Evolutionary conservation across 2,797 vertebrate genomes (phyloP).

Genomic region (Myripristis murdjan): DNA sequence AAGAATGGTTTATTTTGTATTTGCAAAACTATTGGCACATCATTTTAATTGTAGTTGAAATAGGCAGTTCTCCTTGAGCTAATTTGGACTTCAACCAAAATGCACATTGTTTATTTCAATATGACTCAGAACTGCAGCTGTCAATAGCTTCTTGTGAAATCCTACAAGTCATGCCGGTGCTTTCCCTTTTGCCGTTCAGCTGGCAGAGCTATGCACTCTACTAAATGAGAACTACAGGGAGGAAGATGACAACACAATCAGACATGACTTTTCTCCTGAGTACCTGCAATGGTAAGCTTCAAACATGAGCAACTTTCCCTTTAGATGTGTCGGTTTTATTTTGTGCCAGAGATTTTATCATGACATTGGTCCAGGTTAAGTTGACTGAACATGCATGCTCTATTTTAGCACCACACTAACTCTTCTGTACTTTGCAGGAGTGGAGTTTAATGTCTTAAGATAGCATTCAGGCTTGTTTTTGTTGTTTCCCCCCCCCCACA

Average conservation of each 20-base stretch:
- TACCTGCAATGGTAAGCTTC: constrained; percentile 93
- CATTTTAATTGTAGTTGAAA: too few relatives aligned
- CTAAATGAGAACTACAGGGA: constrained; percentile 78
- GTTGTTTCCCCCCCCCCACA: too few relatives aligned
- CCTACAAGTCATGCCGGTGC: not conserved
- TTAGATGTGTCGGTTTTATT: constrained; percentile 1
- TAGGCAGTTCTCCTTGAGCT: too few relatives aligned
- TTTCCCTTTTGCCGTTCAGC: constrained; percentile 47
- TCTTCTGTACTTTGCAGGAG: constrained; percentile 6
- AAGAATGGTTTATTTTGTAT: too few relatives aligned
- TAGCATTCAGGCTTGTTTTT: too few relatives aligned
- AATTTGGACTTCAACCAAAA: too few relatives aligned
- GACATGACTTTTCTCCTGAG: constrained; percentile 90
- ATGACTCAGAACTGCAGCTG: too few relatives aligned
- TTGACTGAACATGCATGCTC: not conserved
- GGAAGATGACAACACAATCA: constrained; percentile 85
- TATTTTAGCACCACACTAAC: not conserved
- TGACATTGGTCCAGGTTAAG: not conserved
- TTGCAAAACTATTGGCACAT: too few relatives aligned
- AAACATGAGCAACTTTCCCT: not conserved
- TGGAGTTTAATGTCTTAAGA: constrained; percentile 7
- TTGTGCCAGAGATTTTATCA: not conserved
- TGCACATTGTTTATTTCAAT: too few relatives aligned
- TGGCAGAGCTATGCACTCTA: constrained; percentile 71
- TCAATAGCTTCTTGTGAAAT: too few relatives aligned